These are phyloP conservation scores for Denticeps clupeoides DNA, from an alignment of 2,797 vertebrate species.

Conservation along the genomic window DNA sequence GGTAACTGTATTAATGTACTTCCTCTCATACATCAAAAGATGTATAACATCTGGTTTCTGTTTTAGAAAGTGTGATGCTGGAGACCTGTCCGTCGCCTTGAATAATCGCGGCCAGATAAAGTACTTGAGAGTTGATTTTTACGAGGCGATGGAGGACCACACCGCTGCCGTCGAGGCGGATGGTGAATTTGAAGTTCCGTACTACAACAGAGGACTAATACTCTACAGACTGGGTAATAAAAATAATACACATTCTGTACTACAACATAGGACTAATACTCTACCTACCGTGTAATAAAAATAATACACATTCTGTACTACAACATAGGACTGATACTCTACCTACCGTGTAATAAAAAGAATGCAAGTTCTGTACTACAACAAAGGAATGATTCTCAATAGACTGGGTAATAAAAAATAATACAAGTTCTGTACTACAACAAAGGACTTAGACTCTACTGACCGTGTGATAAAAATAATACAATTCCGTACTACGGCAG, in stretches of 20 bases:
- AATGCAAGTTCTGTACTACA: too few species aligned
- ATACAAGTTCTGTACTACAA: too few species aligned
- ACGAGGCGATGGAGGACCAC: constrained; percentile 81
- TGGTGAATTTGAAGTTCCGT: constrained; percentile 66
- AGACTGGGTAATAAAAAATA: too few species aligned
- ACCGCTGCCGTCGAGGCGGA: constrained; percentile 65
- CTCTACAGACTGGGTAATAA: constrained; percentile 77
- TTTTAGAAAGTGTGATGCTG: constrained; percentile 43
- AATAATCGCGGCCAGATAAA: constrained; percentile 86
- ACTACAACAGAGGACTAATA: constrained; percentile 88
- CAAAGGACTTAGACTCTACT: constrained; percentile 72
- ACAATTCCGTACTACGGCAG: constrained; percentile 81
- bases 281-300: not conserved
- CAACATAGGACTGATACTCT: too few species aligned
- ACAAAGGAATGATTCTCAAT: too few species aligned
- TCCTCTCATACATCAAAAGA: not conserved
- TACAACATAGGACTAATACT: not conserved
- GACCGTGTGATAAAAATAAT: constrained; percentile 64
- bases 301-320: too few species aligned
- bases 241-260: not conserved
- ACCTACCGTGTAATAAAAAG: too few species aligned
- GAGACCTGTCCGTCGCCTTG: constrained; percentile 65
- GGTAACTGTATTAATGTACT: constrained; percentile 33
- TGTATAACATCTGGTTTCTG: not conserved
- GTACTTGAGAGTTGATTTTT: constrained; percentile 84